Evolutionary conservation across 64 coral and sea anemone genomes (phyloP).

Genomic region (Cladopsammia gracilis): DNA sequence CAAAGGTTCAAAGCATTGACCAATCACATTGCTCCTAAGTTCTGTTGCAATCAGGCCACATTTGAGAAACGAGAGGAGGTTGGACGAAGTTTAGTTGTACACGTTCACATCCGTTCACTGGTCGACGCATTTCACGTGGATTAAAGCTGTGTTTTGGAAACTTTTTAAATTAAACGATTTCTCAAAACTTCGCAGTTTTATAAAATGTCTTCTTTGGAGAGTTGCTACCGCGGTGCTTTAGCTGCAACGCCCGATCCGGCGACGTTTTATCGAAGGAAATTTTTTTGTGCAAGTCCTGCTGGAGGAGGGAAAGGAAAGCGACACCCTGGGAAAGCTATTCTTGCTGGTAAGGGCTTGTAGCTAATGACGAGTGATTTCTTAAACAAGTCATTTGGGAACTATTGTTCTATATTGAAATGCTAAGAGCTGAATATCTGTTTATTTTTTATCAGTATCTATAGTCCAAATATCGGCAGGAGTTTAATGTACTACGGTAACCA

Average conservation of each 20-base stretch:
- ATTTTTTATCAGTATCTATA: background rate
- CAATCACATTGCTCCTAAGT: background rate
- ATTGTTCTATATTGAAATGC: background rate
- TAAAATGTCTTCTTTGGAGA: constrained; percentile 89
- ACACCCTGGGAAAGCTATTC: constrained; percentile 95
- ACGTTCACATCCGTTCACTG: background rate
- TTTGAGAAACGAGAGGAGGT: background rate
- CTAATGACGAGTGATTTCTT: background rate
- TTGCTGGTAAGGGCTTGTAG: constrained; percentile 68
- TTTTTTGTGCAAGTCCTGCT: constrained; percentile 80
- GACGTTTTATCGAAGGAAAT: constrained; percentile 85
- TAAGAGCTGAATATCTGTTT: constrained; percentile 2
- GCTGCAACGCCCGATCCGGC: constrained; percentile 82
- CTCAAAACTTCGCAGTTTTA: background rate
- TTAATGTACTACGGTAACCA: background rate
- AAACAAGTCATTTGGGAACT: background rate
- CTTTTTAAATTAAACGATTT: background rate
- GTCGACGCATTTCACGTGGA: background rate
- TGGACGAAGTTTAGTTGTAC: background rate
- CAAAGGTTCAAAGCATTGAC: background rate
- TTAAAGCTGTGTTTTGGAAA: background rate
- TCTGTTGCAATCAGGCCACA: background rate
- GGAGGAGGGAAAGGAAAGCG: constrained; percentile 76
- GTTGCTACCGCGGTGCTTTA: constrained; percentile 59
- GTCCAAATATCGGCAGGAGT: background rate